phyloP scores from a whole-genome alignment of 2,797 vertebrate species.

The Amblyopsis hoosieri region DNA sequence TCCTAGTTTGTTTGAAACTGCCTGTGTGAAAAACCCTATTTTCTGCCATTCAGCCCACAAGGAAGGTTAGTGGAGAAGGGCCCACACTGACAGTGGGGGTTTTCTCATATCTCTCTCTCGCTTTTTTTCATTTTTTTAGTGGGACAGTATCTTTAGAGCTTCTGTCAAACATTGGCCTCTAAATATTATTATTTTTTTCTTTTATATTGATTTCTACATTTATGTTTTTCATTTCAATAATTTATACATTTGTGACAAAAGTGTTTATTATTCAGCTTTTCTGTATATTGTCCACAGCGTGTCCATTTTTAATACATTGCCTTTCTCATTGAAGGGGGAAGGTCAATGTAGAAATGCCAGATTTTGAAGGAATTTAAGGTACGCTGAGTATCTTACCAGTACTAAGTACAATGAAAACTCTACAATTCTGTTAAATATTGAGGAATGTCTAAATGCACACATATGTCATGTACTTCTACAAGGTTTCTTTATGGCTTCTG shows the following conservation, averaged over 20 bases:
- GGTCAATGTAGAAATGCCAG: too few species aligned
- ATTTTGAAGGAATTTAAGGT: too few species aligned
- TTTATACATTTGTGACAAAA: too few species aligned
- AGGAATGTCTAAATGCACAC: too few species aligned
- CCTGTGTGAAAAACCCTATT: not conserved
- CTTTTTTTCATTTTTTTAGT: conserved; percentile 13
- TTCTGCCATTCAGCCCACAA: not conserved
- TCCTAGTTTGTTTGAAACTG: not conserved
- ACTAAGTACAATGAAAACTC: too few species aligned
- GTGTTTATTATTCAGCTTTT: not conserved
- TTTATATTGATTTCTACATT: not conserved
- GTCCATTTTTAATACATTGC: not conserved
- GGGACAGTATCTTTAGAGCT: conserved; percentile 1
- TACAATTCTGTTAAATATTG: too few species aligned
- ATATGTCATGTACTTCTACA: too few species aligned
- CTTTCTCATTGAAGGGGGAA: not conserved
- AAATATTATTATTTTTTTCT: not conserved
- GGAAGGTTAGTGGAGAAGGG: conserved; percentile 15
- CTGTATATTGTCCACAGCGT: not conserved
- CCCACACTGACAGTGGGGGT: conserved; percentile 1
- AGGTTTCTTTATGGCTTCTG: too few species aligned
- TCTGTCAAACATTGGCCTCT: not conserved
- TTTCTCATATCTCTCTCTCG: not conserved
- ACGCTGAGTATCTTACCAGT: too few species aligned
- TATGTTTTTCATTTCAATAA: not conserved